phyloP scores from a whole-genome alignment of 2,113 vertebrate genomes.

The Atherinomorus stipes region DNA sequence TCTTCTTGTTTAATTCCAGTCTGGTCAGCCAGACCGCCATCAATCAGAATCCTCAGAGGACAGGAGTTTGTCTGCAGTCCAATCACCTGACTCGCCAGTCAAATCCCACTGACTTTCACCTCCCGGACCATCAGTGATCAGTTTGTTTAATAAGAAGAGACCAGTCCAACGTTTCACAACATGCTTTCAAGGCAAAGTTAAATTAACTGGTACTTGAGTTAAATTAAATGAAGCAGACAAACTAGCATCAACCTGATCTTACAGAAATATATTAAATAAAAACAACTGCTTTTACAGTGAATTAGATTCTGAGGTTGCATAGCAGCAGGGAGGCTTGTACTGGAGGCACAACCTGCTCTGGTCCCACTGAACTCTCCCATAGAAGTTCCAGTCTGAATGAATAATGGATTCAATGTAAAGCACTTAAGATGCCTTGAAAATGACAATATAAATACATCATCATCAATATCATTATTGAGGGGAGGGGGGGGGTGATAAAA shows the following conservation, averaged over 20 bases:
- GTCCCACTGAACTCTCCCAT: no score
- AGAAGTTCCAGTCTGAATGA: no score
- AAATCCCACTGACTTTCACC: background rate
- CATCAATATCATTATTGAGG: no score
- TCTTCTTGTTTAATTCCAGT: constrained; percentile 46
- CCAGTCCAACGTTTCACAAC: background rate
- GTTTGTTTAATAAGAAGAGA: background rate
- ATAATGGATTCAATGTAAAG: no score
- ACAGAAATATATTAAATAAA: background rate
- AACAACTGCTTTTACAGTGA: background rate
- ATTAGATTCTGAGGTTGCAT: background rate
- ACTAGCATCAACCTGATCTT: background rate
- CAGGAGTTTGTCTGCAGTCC: constrained; percentile 13
- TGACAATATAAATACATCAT: no score
- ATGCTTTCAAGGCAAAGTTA: background rate
- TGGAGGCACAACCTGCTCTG: no score
- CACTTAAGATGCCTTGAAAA: no score
- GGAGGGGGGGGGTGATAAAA: no score
- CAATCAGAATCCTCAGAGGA: constrained; percentile 36
- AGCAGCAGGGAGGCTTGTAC: no score
- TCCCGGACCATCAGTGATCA: background rate
- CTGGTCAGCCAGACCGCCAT: constrained; percentile 34
- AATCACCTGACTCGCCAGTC: background rate
- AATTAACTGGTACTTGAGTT: constrained; percentile 3
- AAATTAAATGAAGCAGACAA: background rate